phyloP scores from a whole-genome alignment of 2,888 invertebrate species.

The Chelonus formosanus region DNA sequence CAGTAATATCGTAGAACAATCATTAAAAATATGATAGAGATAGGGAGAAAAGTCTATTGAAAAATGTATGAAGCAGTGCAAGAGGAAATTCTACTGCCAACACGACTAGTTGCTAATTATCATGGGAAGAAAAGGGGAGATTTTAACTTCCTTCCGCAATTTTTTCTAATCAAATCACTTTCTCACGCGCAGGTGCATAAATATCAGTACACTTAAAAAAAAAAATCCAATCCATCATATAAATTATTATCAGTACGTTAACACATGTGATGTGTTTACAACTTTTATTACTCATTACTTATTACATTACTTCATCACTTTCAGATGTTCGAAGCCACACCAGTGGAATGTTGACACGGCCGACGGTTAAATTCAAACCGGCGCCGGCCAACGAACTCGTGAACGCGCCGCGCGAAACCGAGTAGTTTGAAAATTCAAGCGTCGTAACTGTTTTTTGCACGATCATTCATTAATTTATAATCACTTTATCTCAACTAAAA shows the following conservation, averaged over 20 bases:
- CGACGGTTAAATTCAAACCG: slow-evolving; percentile 38
- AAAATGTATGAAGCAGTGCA: slow-evolving; percentile 7
- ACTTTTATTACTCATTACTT: too few relatives aligned
- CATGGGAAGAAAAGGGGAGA: slow-evolving; percentile 20
- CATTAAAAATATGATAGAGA: too few relatives aligned
- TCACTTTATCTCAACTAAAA: background rate
- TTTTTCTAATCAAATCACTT: slow-evolving; percentile 29
- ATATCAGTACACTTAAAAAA: background rate
- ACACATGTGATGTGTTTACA: background rate
- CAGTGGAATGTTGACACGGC: slow-evolving; percentile 21
- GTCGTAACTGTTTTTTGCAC: background rate
- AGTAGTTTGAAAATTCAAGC: slow-evolving; percentile 20
- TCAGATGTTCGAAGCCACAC: background rate
- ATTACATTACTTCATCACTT: background rate
- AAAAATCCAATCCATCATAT: slow-evolving; percentile 2
- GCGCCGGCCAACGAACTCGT: slow-evolving; percentile 40
- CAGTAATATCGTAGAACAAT: too few relatives aligned
- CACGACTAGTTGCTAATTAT: background rate
- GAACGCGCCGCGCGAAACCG: slow-evolving; percentile 30
- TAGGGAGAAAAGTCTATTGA: too few relatives aligned
- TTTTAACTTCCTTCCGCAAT: slow-evolving; percentile 30
- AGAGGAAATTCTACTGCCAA: slow-evolving; percentile 14
- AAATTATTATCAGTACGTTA: background rate
- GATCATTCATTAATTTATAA: background rate
- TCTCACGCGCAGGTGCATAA: slow-evolving; percentile 30